Evolutionary conservation across 2,113 vertebrate genomes (phyloP), one percentile per base, ranked within the genome.

Genomic region (Takifugu bimaculatus): DNA sequence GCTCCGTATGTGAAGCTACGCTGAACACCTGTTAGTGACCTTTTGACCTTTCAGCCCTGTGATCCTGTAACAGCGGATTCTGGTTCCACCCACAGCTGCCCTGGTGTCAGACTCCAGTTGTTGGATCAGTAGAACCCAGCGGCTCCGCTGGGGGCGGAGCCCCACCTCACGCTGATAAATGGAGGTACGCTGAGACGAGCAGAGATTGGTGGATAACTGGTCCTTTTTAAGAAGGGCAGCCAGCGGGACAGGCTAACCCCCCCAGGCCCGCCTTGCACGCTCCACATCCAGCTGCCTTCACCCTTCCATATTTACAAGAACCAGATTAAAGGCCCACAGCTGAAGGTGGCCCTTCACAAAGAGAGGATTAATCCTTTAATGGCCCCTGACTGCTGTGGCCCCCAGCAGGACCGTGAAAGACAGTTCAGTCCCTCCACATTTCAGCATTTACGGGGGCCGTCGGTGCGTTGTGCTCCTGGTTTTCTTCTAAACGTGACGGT

Each of bases 301-400:
- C 76, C 73, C 78, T 71, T 70, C 80, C 75, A 69, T 73, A 72
- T 88, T 86, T 86, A 83, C 84, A 69, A 74, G 75, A 53, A 58
- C 65, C 44, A 84, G 86, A 89, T 88, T 84, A 88, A 44, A 90
- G 84, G 75, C 68, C 70, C 70, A 4, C 25, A 75, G 74, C 63
- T 74, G 57, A 81, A 81, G 54, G 78, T 87, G 84, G 78, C 81
- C 75, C 60, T 69, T 56, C 60, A 81, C 57, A 77, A 79, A 77
- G 57, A 78, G 69, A 80, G 32, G 58, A 83, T 74, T 57, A 59
- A 51, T 72, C 44, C 57, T 76, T 79, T 66, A 80, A 75, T 77
- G 78, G 65, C 67, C 59, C 69, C 58, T 62, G 35, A 68, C 73
- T 75, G 70, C 58, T 59, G 61, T 77, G 76, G 79, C 78, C 84